Conservation (phyloP, 92 coral and sea anemone genomes). For the Micromussa lordhowensis region DNA sequence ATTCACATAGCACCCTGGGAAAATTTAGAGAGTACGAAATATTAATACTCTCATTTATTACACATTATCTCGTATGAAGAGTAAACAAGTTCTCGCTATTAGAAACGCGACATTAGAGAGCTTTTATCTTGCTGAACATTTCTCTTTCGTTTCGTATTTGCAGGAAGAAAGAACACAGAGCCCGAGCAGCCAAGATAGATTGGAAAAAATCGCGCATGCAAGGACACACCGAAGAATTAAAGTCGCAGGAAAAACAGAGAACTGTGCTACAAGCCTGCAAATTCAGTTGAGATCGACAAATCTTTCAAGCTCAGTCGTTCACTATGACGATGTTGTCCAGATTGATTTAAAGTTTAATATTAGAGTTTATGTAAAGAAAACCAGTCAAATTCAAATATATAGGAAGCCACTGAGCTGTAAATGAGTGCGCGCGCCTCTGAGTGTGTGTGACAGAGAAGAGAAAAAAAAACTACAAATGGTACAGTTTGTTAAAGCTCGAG, state of each 20-base stretch:
- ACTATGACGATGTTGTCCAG: not conserved
- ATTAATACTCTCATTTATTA: conserved; percentile 72
- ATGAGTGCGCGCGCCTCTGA: not conserved
- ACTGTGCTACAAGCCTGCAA: not conserved
- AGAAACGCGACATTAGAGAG: conserved; percentile 18
- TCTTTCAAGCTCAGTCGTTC: not conserved
- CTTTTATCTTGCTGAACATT: conserved; percentile 1
- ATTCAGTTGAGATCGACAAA: not conserved
- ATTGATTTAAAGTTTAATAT: conserved; percentile 11
- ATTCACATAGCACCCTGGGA: conserved; percentile 43
- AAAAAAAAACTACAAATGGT: not conserved
- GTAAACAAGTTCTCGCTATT: conserved; percentile 63
- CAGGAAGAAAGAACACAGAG: conserved; percentile 41
- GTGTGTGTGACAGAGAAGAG: not conserved
- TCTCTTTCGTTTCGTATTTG: not conserved
- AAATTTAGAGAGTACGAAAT: conserved; percentile 64
- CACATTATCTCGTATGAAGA: conserved; percentile 61
- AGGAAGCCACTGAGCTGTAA: not conserved
- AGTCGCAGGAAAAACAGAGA: not conserved
- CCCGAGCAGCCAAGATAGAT: conserved; percentile 36
- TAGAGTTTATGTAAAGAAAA: not conserved
- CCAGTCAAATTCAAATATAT: conserved; percentile 9
- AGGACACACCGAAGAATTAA: not conserved
- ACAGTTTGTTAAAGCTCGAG: not conserved
- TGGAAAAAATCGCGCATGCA: not conserved